Percentiles rank a stretch among this genome's conserved stretches.
These are phyloP conservation scores for Hycleus cichorii DNA, from an alignment of 1,140 invertebrate species.

Conservation along the genomic window DNA sequence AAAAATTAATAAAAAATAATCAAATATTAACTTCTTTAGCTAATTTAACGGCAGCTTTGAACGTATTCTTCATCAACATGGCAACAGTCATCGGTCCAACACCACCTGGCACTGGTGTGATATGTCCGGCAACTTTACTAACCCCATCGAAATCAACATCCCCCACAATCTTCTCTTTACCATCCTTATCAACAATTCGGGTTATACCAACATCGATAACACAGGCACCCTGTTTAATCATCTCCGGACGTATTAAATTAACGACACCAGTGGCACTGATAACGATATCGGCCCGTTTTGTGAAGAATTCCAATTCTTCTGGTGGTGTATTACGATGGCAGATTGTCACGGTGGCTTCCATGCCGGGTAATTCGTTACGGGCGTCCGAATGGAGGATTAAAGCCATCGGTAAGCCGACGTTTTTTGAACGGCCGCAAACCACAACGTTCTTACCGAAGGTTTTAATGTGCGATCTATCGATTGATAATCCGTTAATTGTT, in stretches of 20 bases:
- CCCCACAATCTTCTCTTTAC: constrained; percentile 70
- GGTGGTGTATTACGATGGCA: constrained; percentile 80
- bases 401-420: constrained; percentile 81
- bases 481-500: constrained; percentile 40
- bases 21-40: not conserved
- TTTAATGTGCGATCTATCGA: constrained; percentile 49
- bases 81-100: constrained; percentile 86
- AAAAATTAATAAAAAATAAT: not conserved
- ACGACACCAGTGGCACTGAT: constrained; percentile 75
- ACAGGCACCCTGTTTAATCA: constrained; percentile 82
- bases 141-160: constrained; percentile 82
- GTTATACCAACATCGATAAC: constrained; percentile 86
- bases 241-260: constrained; percentile 70
- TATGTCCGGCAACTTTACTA: constrained; percentile 65
- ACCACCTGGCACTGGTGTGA: constrained; percentile 82
- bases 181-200: constrained; percentile 54
- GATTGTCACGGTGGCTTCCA: constrained; percentile 80
- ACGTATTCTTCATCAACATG: constrained; percentile 81
- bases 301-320: constrained; percentile 60
- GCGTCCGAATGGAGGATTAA: constrained; percentile 69
- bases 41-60: constrained; percentile 55
- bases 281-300: constrained; percentile 72
- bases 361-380: constrained; percentile 42
- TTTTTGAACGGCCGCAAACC: constrained; percentile 80
- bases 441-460: constrained; percentile 83